Evolutionary conservation across 2,797 vertebrate species (phyloP).

Genomic region (Sebastes iracundus): DNA sequence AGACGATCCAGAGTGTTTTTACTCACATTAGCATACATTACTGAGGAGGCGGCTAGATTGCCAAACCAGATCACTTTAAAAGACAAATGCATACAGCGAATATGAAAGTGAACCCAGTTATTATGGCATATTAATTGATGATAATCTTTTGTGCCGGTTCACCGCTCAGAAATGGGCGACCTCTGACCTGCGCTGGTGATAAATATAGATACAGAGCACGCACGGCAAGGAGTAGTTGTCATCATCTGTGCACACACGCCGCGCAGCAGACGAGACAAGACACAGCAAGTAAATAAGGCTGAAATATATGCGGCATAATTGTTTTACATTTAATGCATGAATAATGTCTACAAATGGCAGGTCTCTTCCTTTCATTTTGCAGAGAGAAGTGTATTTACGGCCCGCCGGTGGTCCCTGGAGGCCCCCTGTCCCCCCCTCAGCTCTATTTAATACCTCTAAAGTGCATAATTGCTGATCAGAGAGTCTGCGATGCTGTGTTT

Average conservation of each 20-base stretch:
- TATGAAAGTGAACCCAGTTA: conserved; percentile 71
- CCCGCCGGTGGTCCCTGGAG: conserved; percentile 75
- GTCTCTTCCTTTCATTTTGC: conserved; percentile 71
- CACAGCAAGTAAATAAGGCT: conserved; percentile 60
- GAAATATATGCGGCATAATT: conserved; percentile 67
- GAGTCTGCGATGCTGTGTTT: conserved; percentile 74
- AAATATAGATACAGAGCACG: conserved; percentile 60
- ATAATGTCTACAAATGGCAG: conserved; percentile 81
- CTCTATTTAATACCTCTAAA: conserved; percentile 80
- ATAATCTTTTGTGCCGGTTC: conserved; percentile 72
- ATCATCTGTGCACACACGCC: conserved; percentile 19
- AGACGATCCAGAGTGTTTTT: conserved; percentile 75
- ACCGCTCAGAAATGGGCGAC: conserved; percentile 49
- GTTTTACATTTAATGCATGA: conserved; percentile 79
- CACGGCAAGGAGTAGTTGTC: conserved; percentile 47
- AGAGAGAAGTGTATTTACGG: conserved; percentile 75
- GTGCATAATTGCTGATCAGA: conserved; percentile 86
- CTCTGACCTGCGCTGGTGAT: conserved; percentile 55
- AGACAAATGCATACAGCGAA: conserved; percentile 71
- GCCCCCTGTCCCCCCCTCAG: conserved; percentile 52
- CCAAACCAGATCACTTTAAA: conserved; percentile 74
- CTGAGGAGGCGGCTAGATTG: conserved; percentile 62
- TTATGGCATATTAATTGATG: conserved; percentile 81
- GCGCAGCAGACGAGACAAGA: conserved; percentile 23
- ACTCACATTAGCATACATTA: conserved; percentile 81